phyloP scores from a whole-genome alignment of 2,113 vertebrate species.

The Gila orcuttii region DNA sequence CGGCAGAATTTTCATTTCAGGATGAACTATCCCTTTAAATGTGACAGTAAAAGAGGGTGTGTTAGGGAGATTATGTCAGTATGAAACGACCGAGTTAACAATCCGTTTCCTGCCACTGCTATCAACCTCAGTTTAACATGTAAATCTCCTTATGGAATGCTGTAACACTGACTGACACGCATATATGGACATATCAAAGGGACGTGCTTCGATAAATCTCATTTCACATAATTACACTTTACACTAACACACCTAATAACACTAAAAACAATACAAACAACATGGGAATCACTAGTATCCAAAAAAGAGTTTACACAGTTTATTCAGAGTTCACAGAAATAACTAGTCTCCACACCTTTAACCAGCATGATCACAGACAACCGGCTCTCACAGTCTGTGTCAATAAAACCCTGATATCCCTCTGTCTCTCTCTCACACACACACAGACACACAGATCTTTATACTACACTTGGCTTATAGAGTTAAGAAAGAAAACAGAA shows the following conservation, averaged over 20 bases:
- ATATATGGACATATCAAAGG: not conserved
- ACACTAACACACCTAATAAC: not conserved
- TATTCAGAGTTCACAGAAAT: not conserved
- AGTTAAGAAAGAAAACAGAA: not conserved
- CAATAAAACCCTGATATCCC: not conserved
- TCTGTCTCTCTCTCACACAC: not conserved
- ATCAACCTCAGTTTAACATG: not conserved
- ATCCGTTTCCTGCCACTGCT: conserved; percentile 39
- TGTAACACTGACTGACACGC: not conserved
- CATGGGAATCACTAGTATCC: not conserved
- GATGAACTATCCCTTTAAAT: not conserved
- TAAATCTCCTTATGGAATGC: not conserved
- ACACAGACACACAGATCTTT: not conserved
- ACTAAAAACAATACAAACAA: not conserved
- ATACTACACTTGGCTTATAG: not conserved
- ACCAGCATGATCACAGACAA: not conserved
- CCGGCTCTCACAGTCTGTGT: not conserved
- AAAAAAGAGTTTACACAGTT: not conserved
- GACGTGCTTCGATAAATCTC: not conserved
- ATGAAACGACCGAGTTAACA: conserved; percentile 18
- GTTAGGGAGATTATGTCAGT: not conserved
- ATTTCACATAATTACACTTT: too few species aligned
- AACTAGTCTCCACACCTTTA: not conserved
- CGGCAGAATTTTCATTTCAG: not conserved
- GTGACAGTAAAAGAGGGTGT: not conserved